Evolutionary conservation across 2,797 vertebrate genomes (phyloP).

Genomic region (Spheniscus humboldti): DNA sequence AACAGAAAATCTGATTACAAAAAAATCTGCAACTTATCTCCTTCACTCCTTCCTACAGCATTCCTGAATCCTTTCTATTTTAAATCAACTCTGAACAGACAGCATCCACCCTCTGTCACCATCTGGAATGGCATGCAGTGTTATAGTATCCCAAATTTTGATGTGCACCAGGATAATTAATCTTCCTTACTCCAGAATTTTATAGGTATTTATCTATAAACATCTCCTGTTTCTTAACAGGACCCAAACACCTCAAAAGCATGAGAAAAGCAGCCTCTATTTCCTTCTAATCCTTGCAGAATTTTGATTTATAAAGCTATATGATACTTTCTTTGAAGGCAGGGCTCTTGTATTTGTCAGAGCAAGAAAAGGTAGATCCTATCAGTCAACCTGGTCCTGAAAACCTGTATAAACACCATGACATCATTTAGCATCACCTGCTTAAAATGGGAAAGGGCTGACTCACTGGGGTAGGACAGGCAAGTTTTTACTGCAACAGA

Average conservation of each 20-base stretch:
- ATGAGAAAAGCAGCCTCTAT: not conserved
- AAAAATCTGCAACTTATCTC: not conserved
- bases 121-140: not conserved
- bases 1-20: not conserved
- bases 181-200: not conserved
- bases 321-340: slow-evolving; percentile 2
- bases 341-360: slow-evolving; percentile 2
- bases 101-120: not conserved
- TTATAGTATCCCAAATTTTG: not conserved
- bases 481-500: not conserved
- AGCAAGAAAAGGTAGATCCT: slow-evolving; percentile 26
- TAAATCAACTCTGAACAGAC: not conserved
- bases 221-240: not conserved
- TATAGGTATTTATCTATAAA: not conserved
- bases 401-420: slow-evolving; percentile 3
- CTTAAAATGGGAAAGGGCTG: not conserved
- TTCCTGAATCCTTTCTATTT: not conserved
- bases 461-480: not conserved
- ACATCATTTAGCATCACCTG: slow-evolving; percentile 6
- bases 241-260: not conserved
- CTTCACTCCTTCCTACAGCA: not conserved
- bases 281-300: not conserved
- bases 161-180: not conserved
- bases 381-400: not conserved
- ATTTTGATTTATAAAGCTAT: not conserved